These are phyloP conservation scores for Tursiops truncatus DNA, from an alignment of 2,113 vertebrate species.

Conservation along the genomic window DNA sequence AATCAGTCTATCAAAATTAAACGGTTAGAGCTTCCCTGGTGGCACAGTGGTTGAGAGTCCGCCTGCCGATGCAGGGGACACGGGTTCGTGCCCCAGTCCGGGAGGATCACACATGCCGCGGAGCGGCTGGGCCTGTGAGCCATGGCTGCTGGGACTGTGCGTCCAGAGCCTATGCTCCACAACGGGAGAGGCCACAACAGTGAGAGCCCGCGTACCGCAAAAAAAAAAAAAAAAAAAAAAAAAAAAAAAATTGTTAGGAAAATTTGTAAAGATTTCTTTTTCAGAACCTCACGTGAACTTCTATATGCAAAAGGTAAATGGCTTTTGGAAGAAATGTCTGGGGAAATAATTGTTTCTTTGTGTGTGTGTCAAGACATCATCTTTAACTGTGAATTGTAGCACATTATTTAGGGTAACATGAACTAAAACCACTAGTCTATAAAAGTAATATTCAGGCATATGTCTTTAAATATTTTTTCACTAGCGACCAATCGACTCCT, in stretches of 20 bases:
- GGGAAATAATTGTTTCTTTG: neutral
- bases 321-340: conserved; percentile 9
- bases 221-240: neutral
- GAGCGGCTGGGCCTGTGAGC: no score
- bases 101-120: no score
- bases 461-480: conserved; percentile 14
- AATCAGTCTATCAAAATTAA: conserved; percentile 36
- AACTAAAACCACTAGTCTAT: conserved; percentile 24
- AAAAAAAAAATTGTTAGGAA: neutral
- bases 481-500: neutral
- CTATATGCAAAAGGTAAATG: neutral
- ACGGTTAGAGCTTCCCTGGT: neutral
- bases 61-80: no score
- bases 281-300: neutral
- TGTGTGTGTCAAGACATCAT: neutral
- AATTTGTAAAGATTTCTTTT: neutral
- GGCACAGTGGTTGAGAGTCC: no score
- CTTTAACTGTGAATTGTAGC: conserved; percentile 23
- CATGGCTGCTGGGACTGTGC: no score
- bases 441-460: neutral
- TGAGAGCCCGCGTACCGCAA: no score
- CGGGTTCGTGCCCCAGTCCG: no score
- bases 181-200: no score
- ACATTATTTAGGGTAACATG: conserved; percentile 21
- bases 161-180: no score